phyloP scores from a whole-genome alignment of 2,113 vertebrate genomes.

The Coturnix japonica region DNA sequence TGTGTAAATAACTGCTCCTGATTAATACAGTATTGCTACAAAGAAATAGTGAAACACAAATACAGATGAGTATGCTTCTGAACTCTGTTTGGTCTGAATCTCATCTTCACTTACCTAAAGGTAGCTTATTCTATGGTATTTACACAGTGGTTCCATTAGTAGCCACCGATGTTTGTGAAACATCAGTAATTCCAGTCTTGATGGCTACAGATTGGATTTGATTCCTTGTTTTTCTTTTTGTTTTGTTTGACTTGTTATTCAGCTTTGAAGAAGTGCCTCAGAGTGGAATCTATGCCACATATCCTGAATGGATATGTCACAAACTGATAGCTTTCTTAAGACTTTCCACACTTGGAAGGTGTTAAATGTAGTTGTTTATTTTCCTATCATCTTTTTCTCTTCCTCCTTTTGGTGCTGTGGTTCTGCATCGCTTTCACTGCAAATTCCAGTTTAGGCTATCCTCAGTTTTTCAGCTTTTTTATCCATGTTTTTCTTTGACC shows the following conservation, averaged over 20 bases:
- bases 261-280: neutral
- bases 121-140: neutral
- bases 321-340: neutral
- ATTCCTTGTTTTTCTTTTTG: neutral
- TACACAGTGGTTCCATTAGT: neutral
- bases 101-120: neutral
- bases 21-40: neutral
- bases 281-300: fast-evolving
- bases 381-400: neutral
- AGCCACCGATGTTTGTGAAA: neutral
- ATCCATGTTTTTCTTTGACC: neutral
- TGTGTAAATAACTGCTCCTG: neutral
- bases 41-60: neutral
- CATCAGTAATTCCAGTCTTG: neutral
- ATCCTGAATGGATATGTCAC: fast-evolving
- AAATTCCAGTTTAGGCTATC: neutral
- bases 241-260: neutral
- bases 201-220: neutral
- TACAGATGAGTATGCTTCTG: neutral
- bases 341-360: neutral
- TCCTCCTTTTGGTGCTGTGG: neutral
- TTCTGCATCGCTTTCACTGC: neutral
- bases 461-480: neutral
- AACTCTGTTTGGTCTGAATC: neutral
- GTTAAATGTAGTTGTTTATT: neutral